Conservation (phyloP, 1,140 invertebrate genomes). For the Semibalanus balanoides region DNA sequence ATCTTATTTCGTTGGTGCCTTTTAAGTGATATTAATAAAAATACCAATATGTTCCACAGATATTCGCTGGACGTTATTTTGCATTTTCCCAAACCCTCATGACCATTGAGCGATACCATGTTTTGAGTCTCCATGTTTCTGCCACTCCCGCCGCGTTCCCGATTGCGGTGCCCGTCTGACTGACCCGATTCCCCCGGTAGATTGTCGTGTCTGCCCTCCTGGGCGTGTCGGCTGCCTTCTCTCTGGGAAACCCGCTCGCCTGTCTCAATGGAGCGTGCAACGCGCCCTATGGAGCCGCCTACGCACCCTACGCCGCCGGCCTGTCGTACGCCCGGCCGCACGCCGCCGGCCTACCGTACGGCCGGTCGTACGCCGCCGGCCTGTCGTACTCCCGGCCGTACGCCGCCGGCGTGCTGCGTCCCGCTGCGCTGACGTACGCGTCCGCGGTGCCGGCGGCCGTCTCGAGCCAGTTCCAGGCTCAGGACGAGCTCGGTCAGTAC, state of each 20-base stretch:
- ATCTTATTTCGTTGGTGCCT: too few relatives aligned
- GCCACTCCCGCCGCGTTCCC: too few relatives aligned
- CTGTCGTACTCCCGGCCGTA: too few relatives aligned
- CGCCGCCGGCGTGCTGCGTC: neutral
- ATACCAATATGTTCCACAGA: too few relatives aligned
- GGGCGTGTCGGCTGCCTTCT: neutral
- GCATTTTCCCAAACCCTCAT: neutral
- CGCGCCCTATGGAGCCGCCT: neutral
- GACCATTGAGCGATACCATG: neutral
- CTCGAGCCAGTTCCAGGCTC: constrained; percentile 18
- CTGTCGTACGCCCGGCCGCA: neutral
- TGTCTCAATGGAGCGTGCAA: too few relatives aligned
- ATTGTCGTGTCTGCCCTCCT: neutral
- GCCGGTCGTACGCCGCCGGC: neutral
- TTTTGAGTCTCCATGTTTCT: neutral
- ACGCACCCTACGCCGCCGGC: neutral
- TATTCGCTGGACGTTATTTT: neutral
- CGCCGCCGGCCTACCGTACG: too few relatives aligned
- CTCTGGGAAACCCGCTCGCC: neutral
- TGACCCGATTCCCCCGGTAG: neutral
- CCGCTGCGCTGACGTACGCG: neutral
- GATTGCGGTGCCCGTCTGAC: neutral
- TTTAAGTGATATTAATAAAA: too few relatives aligned
- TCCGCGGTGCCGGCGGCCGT: neutral
- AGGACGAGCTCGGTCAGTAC: constrained; percentile 21